Base-by-base conservation (phyloP, 2,113 vertebrate species). In the Poeciliopsis prolifica region DNA sequence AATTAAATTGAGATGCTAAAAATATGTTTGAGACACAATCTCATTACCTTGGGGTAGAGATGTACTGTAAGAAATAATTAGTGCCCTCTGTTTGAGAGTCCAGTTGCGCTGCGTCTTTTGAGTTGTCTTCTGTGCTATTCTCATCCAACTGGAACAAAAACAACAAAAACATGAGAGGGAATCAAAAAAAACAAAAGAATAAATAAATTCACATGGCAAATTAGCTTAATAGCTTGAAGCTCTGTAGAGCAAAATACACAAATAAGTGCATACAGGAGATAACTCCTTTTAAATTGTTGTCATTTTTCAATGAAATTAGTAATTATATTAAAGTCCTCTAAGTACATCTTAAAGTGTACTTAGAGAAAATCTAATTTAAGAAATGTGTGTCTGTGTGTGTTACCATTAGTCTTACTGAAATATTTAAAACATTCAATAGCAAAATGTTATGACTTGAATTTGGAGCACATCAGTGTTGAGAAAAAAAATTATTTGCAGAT, bases 11-110 rank as follows among this genome's bases (percentile, higher is more conserved):
- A 70, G 37, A 31, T 71, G 31, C 64, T 88, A 77, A 77, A 83
- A 78, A 78, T 63, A 74, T 22, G 42, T 1, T 4, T 79, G 68
- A 37, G 60, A 54, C 63, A 72, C 33, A 44, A 0, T 70, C 61
- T 58, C 22, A 68, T 89, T 89, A 99, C 98, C 97, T 97, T 93
- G 96, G 94, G 89, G 96, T 96, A 85, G 96, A 97, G 94, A 98
- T 99, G 86, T 98, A 99, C 88, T 99, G 97, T 58, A 99, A 93
- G 82, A 99, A 99, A 86, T 99, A 99, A 90, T 99, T 99, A 61
- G 98, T 99, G 15, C 94, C 95, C 75, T 89, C 93, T 24, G 95
- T 84, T 65, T 96, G 95, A 8, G 64, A 67, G 8, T 98, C 97
- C 77, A 89, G 90, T 31, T 91, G 78, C n/a, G 91, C 83, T 15